These are phyloP conservation scores for Procambarus clarkii DNA, from an alignment of 1,140 invertebrate species.

Conservation along the genomic window DNA sequence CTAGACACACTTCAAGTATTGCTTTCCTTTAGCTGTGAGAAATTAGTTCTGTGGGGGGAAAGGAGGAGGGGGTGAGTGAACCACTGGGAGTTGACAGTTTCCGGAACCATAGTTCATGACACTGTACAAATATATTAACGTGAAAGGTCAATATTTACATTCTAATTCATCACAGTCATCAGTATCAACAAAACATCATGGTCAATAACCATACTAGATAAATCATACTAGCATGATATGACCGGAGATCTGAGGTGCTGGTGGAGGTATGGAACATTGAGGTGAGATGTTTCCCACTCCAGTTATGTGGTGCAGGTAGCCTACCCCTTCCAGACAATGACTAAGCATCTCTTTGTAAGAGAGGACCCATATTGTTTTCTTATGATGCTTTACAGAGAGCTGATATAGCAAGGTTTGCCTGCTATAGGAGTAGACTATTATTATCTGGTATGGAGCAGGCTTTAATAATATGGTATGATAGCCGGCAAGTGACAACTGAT, in stretches of 20 bases:
- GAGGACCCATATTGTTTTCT: too few relatives aligned
- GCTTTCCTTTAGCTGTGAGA: neutral
- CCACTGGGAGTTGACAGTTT: slow-evolving; percentile 29
- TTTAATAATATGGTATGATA: neutral
- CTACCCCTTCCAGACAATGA: neutral
- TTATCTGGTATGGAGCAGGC: neutral
- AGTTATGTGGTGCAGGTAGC: neutral
- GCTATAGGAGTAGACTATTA: too few relatives aligned
- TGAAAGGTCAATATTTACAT: slow-evolving; percentile 51
- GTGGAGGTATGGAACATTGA: neutral
- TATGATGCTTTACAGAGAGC: too few relatives aligned
- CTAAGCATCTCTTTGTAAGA: too few relatives aligned
- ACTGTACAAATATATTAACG: slow-evolving; percentile 62
- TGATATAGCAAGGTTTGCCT: neutral
- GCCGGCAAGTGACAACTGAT: too few relatives aligned
- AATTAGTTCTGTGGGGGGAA: slow-evolving; percentile 4
- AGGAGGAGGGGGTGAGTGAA: neutral
- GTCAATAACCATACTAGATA: neutral
- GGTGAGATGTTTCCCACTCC: neutral
- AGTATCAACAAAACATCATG: slow-evolving; percentile 28
- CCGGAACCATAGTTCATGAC: slow-evolving; percentile 3
- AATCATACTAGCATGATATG: neutral
- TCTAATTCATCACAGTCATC: slow-evolving; percentile 58
- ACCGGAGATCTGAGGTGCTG: neutral
- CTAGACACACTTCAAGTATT: neutral